Evolutionary conservation across 2,797 vertebrate species (phyloP).

Genomic region (Cyprinella venusta): DNA sequence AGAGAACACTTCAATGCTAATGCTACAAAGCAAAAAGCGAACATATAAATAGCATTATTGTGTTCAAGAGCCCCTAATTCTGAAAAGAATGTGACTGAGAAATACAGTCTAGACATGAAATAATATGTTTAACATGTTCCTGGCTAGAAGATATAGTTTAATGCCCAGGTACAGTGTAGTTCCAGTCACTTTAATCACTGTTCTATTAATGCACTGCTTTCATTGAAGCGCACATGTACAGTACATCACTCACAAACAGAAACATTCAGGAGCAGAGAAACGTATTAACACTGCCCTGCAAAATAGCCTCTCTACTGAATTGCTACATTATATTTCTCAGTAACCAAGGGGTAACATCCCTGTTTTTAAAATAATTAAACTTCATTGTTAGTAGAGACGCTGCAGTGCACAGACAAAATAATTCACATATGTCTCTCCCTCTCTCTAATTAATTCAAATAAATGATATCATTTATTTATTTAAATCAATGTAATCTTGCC

Average conservation of each 20-base stretch:
- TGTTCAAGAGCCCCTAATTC: not conserved
- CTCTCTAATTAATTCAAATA: no score
- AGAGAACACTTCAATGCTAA: not conserved
- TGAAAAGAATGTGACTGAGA: constrained; percentile 17
- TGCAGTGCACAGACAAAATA: not conserved
- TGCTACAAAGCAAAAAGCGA: not conserved
- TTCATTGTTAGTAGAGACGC: not conserved
- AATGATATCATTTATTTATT: not conserved
- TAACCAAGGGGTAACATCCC: not conserved
- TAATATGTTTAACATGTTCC: constrained; percentile 6
- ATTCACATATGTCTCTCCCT: not conserved
- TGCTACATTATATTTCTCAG: not conserved
- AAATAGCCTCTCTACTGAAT: not conserved
- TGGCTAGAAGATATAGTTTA: not conserved
- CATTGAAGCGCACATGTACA: not conserved
- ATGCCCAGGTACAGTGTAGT: not conserved
- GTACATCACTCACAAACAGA: not conserved
- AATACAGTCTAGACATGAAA: constrained; percentile 5
- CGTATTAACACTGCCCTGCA: not conserved
- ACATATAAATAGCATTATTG: not conserved
- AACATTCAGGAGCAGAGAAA: not conserved
- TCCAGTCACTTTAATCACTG: not conserved
- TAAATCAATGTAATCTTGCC: not conserved
- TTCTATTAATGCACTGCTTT: not conserved
- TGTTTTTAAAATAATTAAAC: not conserved